These are phyloP conservation scores for Hormiphora californensis DNA, from an alignment of 37 sponge, comb jelly and placozoan genomes.

Conservation along the genomic window DNA sequence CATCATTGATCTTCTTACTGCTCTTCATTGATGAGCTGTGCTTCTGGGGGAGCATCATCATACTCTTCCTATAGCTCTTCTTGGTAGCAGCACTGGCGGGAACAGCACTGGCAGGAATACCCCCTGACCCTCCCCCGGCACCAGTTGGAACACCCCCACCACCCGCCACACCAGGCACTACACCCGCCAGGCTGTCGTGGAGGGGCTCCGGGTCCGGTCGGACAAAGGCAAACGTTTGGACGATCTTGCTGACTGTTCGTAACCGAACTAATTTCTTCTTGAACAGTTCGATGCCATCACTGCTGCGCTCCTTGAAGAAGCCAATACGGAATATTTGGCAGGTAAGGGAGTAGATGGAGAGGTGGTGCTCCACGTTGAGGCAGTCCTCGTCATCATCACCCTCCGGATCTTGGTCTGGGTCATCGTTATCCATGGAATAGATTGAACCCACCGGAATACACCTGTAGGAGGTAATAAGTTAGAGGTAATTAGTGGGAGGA, in stretches of 20 bases:
- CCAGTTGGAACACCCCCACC: too few species aligned
- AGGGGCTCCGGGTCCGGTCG: constrained; percentile 15
- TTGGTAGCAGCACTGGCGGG: not conserved
- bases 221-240: constrained; percentile 46
- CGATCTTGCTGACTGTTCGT: constrained; percentile 39
- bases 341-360: constrained; percentile 35
- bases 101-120: too few species aligned
- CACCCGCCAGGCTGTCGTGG: too few species aligned
- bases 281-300: constrained; percentile 45
- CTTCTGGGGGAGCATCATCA: not conserved
- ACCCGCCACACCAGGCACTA: not conserved
- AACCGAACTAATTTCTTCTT: not conserved
- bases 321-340: constrained; percentile 50
- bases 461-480: not conserved
- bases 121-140: too few species aligned
- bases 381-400: constrained; percentile 8
- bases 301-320: constrained; percentile 48
- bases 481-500: too few species aligned
- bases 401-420: not conserved
- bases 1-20: constrained; percentile 7
- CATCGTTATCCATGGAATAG: not conserved
- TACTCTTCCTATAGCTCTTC: constrained; percentile 43
- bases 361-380: constrained; percentile 40
- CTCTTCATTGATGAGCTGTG: not conserved
- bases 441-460: constrained; percentile 26